phyloP scores from a whole-genome alignment of 2,797 vertebrate species.

The Synaphobranchus kaupii region DNA sequence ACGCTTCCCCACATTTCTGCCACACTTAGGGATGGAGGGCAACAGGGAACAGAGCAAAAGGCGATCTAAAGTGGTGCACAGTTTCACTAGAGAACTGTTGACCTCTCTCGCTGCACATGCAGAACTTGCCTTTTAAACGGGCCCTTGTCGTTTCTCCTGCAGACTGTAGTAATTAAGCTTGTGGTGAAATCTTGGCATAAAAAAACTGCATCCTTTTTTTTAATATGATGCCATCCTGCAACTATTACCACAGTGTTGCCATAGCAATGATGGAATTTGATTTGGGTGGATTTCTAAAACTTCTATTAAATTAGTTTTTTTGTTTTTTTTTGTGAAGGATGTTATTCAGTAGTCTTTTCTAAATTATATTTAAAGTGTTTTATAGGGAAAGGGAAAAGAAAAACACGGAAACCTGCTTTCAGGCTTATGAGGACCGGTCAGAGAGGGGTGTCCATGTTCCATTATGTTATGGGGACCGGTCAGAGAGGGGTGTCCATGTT shows the following conservation, averaged over 20 bases:
- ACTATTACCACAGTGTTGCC: background rate
- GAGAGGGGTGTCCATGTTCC: too few species aligned
- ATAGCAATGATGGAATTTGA: background rate
- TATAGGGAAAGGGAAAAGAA: background rate
- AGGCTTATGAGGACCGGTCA: background rate
- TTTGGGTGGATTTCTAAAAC: background rate
- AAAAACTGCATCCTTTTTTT: background rate
- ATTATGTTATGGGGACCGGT: background rate
- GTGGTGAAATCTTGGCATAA: background rate
- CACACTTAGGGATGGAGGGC: background rate
- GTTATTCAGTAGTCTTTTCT: background rate
- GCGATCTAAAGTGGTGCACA: slow-evolving; percentile 19
- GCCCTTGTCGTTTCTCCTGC: background rate
- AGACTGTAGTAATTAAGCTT: slow-evolving; percentile 1
- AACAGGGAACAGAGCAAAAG: background rate
- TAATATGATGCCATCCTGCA: slow-evolving; percentile 15
- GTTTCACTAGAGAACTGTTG: slow-evolving; percentile 27
- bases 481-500: too few species aligned
- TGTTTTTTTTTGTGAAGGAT: background rate
- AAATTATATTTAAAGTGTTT: background rate
- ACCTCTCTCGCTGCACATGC: slow-evolving; percentile 14
- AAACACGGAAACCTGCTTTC: background rate
- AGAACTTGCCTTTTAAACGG: slow-evolving; percentile 20
- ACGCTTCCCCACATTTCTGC: background rate
- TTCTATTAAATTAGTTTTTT: background rate